Base-by-base conservation (phyloP, 2,797 vertebrate genomes). In the Staurois parvus region DNA sequence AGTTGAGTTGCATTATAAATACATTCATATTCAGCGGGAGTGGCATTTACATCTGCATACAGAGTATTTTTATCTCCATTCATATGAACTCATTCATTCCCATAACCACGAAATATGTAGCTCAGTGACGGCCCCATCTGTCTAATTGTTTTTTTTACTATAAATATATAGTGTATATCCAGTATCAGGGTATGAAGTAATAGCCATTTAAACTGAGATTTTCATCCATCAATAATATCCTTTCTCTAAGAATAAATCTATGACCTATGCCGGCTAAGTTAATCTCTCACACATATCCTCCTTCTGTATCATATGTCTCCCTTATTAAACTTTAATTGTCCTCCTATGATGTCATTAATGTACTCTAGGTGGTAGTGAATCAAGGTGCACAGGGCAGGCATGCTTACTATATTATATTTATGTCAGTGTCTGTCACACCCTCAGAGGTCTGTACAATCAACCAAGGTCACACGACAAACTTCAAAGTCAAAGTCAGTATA, bases 161-260 rank as follows among this genome's bases (percentile, higher is more conserved):
- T 70, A 78, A 80, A 80, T 80, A 80, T 72, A 70, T 42, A 24
- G 67, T 56, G 30, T 73, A 83, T 86, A 86, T 79, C 80, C 80
- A 74, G 48, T 85, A 85, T 75, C 84, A 85, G 72, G 73, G 30
- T 37, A 86, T 86, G 80, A 86, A 86, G 80, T 86, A 83, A 86
- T 83, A 83, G 85, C 52, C 85, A 83, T 79, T 86, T 81, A 86
- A 45, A 66, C 68, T 11, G 52, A 78, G 85, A 86, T 86, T 83
- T 86, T 83, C 85, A 86, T 79, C 68, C 79, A 83, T 86, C 80
- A 86, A 86, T 86, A 82, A 73, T 78, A 83, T 83, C 78, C 59
- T 83, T 70, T 32, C 74, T 83, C 85, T 83, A 83, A 73, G 76
- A 73, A 83, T 86, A 83, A 83, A 75, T 77, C 34, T 62, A 42